Percentiles rank a stretch among this genome's conserved stretches.
phyloP scores from a whole-genome alignment of 2,797 vertebrate genomes.

The Perodicticus potto region DNA sequence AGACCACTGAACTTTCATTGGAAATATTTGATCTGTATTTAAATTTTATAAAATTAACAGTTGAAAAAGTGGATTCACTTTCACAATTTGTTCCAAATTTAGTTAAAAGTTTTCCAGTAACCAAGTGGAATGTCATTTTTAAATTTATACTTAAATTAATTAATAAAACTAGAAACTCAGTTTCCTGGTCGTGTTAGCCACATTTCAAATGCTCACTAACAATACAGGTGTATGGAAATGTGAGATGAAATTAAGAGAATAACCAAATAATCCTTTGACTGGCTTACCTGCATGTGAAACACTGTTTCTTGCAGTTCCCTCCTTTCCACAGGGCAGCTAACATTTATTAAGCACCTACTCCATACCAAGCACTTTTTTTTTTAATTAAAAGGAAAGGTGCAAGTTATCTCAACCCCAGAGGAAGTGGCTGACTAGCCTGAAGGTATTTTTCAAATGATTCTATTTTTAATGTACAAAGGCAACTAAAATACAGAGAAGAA shows the following conservation, averaged over 20 bases:
- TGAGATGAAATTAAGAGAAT: not conserved
- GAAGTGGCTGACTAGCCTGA: not conserved
- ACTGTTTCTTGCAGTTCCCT: not conserved
- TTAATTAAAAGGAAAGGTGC: not conserved
- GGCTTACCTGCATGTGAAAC: not conserved
- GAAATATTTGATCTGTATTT: conserved; percentile 11
- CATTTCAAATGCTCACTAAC: not conserved
- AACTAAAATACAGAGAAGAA: conserved; percentile 3
- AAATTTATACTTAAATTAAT: not conserved
- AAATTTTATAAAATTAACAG: conserved; percentile 44
- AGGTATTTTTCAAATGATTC: not conserved
- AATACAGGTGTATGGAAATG: conserved; percentile 11
- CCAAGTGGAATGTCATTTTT: not conserved
- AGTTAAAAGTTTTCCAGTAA: conserved; percentile 36
- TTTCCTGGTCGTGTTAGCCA: conserved; percentile 8
- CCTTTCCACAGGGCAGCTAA: conserved; percentile 14
- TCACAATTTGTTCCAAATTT: conserved; percentile 34
- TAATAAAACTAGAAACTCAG: conserved; percentile 35
- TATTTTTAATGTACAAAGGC: not conserved
- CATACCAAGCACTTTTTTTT: not conserved
- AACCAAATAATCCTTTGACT: conserved; percentile 24
- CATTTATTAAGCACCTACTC: not conserved
- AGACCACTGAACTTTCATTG: conserved; percentile 24
- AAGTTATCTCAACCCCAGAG: not conserved
- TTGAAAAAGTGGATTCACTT: not conserved